Conservation (phyloP, 2,888 invertebrate genomes). For the Tillus elongatus region DNA sequence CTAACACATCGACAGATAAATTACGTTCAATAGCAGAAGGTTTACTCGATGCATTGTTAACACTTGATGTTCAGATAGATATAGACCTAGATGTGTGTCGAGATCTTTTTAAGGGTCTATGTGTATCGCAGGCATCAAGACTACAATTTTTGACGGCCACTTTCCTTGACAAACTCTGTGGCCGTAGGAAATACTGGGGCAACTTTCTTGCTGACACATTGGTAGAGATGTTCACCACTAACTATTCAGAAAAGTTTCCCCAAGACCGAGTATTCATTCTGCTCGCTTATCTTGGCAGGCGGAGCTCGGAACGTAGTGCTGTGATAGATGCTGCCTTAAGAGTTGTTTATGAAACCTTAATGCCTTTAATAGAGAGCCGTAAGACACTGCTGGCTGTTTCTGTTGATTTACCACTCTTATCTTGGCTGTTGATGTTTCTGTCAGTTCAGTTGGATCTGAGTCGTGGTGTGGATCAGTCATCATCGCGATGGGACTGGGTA, state of each 20-base stretch:
- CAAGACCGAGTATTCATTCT: slow-evolving; percentile 84
- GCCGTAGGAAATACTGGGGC: slow-evolving; percentile 67
- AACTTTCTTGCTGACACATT: slow-evolving; percentile 78
- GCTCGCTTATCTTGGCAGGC: slow-evolving; percentile 77
- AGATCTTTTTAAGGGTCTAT: slow-evolving; percentile 60
- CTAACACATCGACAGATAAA: slow-evolving; percentile 71
- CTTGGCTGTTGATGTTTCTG: slow-evolving; percentile 68
- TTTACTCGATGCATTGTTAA: slow-evolving; percentile 68
- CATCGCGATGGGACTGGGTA: slow-evolving; percentile 80
- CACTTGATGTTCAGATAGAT: slow-evolving; percentile 30
- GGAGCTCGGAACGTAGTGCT: slow-evolving; percentile 57
- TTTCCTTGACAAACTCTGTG: slow-evolving; percentile 55
- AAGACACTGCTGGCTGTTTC: slow-evolving; percentile 46
- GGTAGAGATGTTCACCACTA: slow-evolving; percentile 66
- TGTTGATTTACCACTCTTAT: slow-evolving; percentile 58
- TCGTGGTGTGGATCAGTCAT: slow-evolving; percentile 21
- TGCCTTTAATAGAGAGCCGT: slow-evolving; percentile 39
- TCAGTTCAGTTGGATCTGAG: slow-evolving; percentile 58
- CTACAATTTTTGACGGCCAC: slow-evolving; percentile 71
- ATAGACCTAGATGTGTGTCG: slow-evolving; percentile 46
- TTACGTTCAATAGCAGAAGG: slow-evolving; percentile 72
- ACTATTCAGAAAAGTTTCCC: slow-evolving; percentile 70
- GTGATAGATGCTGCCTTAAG: slow-evolving; percentile 56
- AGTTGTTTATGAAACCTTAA: slow-evolving; percentile 50
- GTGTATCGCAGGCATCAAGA: slow-evolving; percentile 69